Conservation (phyloP, 2,797 vertebrate genomes). For the Lophotriccus pileatus region DNA sequence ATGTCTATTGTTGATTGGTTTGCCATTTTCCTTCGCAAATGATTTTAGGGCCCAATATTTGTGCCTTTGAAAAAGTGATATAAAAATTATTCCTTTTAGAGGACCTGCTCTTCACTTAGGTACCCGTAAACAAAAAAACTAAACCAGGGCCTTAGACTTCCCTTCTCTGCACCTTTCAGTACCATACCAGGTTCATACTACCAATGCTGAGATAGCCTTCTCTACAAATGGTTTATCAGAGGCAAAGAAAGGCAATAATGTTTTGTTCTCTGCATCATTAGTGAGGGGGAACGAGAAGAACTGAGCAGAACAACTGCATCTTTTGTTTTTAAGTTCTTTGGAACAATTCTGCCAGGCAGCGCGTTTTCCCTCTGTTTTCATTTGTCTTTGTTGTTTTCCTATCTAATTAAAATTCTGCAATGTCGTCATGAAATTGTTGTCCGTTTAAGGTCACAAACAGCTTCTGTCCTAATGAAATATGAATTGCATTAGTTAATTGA, state of each 20-base stretch:
- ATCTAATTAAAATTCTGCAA: slow-evolving; percentile 65
- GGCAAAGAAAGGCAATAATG: neutral
- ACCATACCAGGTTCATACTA: neutral
- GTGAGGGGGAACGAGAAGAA: slow-evolving; percentile 24
- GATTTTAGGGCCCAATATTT: neutral
- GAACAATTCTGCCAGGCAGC: slow-evolving; percentile 69
- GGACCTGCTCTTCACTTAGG: neutral
- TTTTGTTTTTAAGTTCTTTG: slow-evolving; percentile 58
- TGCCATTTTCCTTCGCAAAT: neutral
- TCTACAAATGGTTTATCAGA: slow-evolving; percentile 36
- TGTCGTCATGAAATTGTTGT: slow-evolving; percentile 61
- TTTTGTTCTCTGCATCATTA: slow-evolving; percentile 42
- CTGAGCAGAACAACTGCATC: slow-evolving; percentile 50
- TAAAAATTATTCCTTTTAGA: neutral
- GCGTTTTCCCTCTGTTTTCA: slow-evolving; percentile 39
- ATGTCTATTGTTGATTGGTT: neutral
- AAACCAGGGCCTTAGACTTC: neutral
- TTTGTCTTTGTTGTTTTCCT: slow-evolving; percentile 65
- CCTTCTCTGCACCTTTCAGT: neutral
- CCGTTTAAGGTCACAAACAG: slow-evolving; percentile 65
- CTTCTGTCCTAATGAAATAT: slow-evolving; percentile 68
- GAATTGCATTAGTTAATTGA: slow-evolving; percentile 71
- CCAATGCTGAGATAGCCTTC: neutral
- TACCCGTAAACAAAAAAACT: neutral
- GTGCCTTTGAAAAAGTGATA: neutral